Evolutionary conservation across 1,140 invertebrate genomes (phyloP).

Genomic region (Anastrepha ludens): DNA sequence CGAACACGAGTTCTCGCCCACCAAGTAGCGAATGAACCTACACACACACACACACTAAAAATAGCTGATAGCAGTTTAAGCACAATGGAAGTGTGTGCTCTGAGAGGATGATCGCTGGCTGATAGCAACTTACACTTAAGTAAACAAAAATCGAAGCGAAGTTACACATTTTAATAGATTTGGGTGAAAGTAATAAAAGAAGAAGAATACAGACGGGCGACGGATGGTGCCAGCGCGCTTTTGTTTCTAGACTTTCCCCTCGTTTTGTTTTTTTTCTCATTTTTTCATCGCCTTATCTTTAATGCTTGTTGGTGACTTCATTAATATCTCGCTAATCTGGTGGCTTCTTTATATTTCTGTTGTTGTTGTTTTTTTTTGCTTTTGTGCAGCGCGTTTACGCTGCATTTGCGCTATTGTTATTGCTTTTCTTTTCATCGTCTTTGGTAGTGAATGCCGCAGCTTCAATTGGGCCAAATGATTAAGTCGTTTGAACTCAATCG

Average conservation of each 20-base stretch:
- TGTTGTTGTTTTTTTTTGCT: too few species aligned
- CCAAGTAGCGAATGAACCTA: not conserved
- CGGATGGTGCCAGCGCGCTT: not conserved
- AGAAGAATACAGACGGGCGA: not conserved
- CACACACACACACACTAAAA: not conserved
- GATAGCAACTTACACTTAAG: not conserved
- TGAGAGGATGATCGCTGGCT: not conserved
- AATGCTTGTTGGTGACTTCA: not conserved
- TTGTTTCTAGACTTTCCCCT: conserved; percentile 1
- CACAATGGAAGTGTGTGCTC: not conserved
- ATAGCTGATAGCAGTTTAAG: not conserved
- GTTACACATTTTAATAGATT: not conserved
- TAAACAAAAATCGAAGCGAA: not conserved
- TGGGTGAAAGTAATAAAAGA: not conserved
- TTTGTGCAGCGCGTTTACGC: not conserved
- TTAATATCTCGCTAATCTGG: conserved; percentile 27
- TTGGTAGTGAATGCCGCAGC: not conserved
- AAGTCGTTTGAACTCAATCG: conserved; percentile 43
- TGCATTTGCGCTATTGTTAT: not conserved
- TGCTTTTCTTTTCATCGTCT: not conserved
- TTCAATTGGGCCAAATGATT: conserved; percentile 38
- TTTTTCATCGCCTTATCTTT: conserved; percentile 1
- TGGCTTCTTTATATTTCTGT: not conserved
- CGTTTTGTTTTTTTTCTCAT: not conserved
- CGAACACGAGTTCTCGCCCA: not conserved